Evolutionary conservation across 2,797 vertebrate genomes (phyloP), one percentile per base, ranked within the genome.

Genomic region (Sebastes diaconus): DNA sequence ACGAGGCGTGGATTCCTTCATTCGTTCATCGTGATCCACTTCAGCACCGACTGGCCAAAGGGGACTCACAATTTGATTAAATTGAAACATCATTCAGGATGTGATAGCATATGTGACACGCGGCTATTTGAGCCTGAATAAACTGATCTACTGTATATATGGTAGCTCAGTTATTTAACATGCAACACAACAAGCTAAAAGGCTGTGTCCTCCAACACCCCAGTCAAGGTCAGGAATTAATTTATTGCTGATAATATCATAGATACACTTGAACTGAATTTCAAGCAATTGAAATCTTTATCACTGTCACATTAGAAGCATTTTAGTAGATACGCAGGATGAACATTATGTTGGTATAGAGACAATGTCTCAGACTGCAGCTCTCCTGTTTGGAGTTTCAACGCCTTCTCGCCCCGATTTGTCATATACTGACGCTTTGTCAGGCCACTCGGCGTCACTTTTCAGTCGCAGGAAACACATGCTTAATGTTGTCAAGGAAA

Each of bases 71-170:
- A 74, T 74, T 76, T 57, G 42, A 81, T 84, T 73, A 55, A 74
- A 84, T 25, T 71, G 64, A 88, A 84, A 83, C 77, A 79, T 73
- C 36, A 75, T 18, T 77, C 32, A 42, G 70, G 12, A 66, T 78
- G 32, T 71, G 76, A 83, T 66, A 30, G 64, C 13, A 6, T 1
- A 65, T 71, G 65, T 32, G 66, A 68, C 63, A 39, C 20, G 1
- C 27, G 30, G 77, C 30, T 58, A 52, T 82, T 57, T 75, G 36
- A 81, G 36, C 7, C 59, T 16, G 65, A 68, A 68, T 60, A 30
- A 73, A 81, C 32, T 14, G n/a, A 61, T 84, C 54, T 39, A 16
- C 24, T 68, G 29, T 59, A 54, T 16, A 25, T 52, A 25, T 52
- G 12, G 34, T 6, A 12, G 29, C 4, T 9, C 8, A 4, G 32